phyloP scores from a whole-genome alignment of 2,888 invertebrate genomes.

The Trissonchulus sp. region DNA sequence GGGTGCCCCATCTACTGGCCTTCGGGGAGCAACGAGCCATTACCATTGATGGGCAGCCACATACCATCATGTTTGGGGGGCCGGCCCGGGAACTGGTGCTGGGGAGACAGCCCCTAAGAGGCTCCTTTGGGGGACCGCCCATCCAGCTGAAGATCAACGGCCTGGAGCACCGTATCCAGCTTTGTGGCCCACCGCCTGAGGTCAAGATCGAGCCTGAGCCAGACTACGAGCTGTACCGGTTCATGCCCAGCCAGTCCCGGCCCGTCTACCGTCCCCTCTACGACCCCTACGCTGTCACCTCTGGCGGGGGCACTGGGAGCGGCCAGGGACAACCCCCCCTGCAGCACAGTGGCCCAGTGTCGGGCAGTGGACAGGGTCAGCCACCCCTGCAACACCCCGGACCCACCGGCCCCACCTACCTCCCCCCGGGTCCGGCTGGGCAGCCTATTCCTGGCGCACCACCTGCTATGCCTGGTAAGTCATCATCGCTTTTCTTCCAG shows the following conservation, averaged over 20 bases:
- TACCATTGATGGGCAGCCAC: conserved; percentile 53
- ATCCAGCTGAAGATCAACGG: conserved; percentile 72
- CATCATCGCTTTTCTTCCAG: no score
- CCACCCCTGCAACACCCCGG: not conserved
- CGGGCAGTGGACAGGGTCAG: not conserved
- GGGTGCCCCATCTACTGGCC: conserved; percentile 39
- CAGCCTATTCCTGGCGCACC: no score
- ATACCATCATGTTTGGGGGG: conserved; percentile 75
- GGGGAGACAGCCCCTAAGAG: conserved; percentile 78
- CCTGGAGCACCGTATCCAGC: conserved; percentile 68
- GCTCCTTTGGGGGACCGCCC: conserved; percentile 82
- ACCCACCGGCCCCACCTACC: no score
- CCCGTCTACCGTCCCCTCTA: not conserved
- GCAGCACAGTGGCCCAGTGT: not conserved
- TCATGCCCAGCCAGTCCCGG: conserved; percentile 31
- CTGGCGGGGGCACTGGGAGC: not conserved
- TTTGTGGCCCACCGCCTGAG: conserved; percentile 85
- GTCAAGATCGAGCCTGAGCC: conserved; percentile 76
- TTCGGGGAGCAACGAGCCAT: conserved; percentile 46
- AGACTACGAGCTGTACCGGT: conserved; percentile 65
- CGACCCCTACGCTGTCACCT: not conserved
- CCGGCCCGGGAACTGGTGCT: conserved; percentile 84
- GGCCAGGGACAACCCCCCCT: not conserved
- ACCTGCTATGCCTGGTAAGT: no score
- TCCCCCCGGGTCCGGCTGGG: no score